Conservation (phyloP, 1,140 invertebrate species). For the Homarus americanus region DNA sequence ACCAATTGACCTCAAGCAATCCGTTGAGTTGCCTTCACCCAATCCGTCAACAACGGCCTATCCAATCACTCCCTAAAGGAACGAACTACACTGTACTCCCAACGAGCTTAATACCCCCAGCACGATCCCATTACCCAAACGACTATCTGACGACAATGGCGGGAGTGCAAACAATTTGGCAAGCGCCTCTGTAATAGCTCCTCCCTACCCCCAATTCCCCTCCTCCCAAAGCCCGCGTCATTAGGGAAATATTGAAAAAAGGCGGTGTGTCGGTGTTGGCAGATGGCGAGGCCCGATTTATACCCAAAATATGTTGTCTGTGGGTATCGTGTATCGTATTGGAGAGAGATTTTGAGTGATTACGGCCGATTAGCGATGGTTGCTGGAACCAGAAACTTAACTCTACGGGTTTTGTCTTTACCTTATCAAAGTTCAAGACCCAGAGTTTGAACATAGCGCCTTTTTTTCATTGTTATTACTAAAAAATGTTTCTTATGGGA, state of each 20-base stretch:
- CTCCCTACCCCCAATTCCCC: not conserved
- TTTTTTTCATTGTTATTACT: too few relatives aligned
- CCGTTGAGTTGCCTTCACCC: not conserved
- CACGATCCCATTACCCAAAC: conserved; percentile 27
- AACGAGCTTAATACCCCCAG: conserved; percentile 26
- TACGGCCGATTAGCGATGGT: not conserved
- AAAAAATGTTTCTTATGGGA: too few relatives aligned
- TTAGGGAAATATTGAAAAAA: conserved; percentile 64
- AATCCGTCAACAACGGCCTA: not conserved
- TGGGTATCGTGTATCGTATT: not conserved
- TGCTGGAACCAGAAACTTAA: not conserved
- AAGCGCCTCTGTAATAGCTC: conserved; percentile 36
- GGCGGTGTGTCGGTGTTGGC: conserved; percentile 15
- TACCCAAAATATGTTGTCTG: not conserved
- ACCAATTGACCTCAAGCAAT: too few relatives aligned
- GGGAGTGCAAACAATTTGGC: conserved; percentile 39
- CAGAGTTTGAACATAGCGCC: too few relatives aligned
- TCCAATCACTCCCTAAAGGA: not conserved
- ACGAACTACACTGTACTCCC: not conserved
- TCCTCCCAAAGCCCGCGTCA: conserved; percentile 41
- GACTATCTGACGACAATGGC: conserved; percentile 43
- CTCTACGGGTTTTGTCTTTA: not conserved
- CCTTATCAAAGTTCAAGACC: too few relatives aligned
- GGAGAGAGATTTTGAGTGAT: not conserved
- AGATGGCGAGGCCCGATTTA: conserved; percentile 30